Percentiles rank a stretch among this genome's conserved stretches.
phyloP scores from a whole-genome alignment of 2,797 vertebrate genomes.

The Trachurus trachurus region DNA sequence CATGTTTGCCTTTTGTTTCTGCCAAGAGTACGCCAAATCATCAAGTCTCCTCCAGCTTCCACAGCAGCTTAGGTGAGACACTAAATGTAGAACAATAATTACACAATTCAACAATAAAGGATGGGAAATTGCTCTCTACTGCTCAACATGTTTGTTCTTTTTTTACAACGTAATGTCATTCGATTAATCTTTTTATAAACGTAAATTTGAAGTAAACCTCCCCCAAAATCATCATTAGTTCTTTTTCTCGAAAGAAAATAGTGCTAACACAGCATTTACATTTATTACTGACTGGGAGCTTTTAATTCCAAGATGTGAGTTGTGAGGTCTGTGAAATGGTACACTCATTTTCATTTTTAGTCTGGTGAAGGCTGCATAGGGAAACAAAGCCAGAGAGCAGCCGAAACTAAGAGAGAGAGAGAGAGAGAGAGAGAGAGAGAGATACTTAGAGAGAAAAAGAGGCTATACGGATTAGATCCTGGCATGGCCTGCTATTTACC shows the following conservation, averaged over 20 bases:
- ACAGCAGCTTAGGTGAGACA: conserved; percentile 64
- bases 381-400: conserved; percentile 65
- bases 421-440: conserved; percentile 55
- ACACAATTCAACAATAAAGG: conserved; percentile 63
- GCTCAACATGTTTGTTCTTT: conserved; percentile 52
- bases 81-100: conserved; percentile 72
- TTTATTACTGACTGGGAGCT: conserved; percentile 73
- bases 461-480: conserved; percentile 44
- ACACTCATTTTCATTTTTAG: conserved; percentile 65
- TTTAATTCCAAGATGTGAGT: conserved; percentile 68
- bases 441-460: conserved; percentile 28
- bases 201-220: conserved; percentile 57
- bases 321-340: conserved; percentile 65
- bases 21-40: conserved; percentile 63
- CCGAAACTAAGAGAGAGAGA: conserved; percentile 50
- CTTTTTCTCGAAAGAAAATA: conserved; percentile 58
- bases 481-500: conserved; percentile 75
- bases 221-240: conserved; percentile 65
- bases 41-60: conserved; percentile 56
- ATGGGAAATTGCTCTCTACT: conserved; percentile 58
- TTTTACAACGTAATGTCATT: conserved; percentile 62
- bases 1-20: conserved; percentile 76
- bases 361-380: conserved; percentile 31
- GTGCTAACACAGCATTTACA: conserved; percentile 61
- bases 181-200: conserved; percentile 64